Percentiles rank a stretch among this genome's conserved stretches.
Conservation (phyloP, 1,140 invertebrate species). For the Plodia interpunctella region DNA sequence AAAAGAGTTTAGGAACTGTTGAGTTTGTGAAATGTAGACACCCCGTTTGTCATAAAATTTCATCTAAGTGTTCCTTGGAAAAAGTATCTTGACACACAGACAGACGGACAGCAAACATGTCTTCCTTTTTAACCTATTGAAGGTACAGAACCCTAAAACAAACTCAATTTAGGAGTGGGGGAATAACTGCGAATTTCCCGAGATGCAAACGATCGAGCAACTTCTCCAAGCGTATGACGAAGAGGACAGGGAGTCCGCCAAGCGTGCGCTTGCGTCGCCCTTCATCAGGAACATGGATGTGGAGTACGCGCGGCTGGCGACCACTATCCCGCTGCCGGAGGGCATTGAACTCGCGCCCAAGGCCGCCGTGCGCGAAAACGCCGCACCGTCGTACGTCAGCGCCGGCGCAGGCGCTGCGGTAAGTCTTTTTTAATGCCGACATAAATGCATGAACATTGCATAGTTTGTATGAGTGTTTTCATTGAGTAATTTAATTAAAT, state of each 20-base stretch:
- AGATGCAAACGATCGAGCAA: conserved; percentile 89
- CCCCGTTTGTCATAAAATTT: no score
- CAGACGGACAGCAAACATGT: no score
- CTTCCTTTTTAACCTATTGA: no score
- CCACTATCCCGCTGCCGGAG: conserved; percentile 85
- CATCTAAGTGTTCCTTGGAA: no score
- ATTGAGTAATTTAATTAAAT: neutral
- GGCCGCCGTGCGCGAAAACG: conserved; percentile 81
- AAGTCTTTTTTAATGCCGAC: no score
- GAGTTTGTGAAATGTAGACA: no score
- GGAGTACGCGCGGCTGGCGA: conserved; percentile 91
- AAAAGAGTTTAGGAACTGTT: no score
- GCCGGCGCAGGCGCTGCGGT: conserved; percentile 29
- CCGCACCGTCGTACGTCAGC: conserved; percentile 84
- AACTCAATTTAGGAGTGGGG: conserved; percentile 93
- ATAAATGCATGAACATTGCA: neutral
- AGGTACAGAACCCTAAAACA: no score
- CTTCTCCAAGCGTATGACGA: conserved; percentile 93
- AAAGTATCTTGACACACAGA: no score
- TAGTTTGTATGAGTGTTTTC: neutral
- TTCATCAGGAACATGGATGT: conserved; percentile 98
- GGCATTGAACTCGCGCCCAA: conserved; percentile 78
- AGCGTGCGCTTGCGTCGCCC: conserved; percentile 85
- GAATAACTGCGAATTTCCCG: conserved; percentile 83
- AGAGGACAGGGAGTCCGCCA: conserved; percentile 89